Evolutionary conservation across 2,113 vertebrate species (phyloP), one percentile per base, ranked within the genome.

Genomic region (Brachyhypopomus occidentalis): DNA sequence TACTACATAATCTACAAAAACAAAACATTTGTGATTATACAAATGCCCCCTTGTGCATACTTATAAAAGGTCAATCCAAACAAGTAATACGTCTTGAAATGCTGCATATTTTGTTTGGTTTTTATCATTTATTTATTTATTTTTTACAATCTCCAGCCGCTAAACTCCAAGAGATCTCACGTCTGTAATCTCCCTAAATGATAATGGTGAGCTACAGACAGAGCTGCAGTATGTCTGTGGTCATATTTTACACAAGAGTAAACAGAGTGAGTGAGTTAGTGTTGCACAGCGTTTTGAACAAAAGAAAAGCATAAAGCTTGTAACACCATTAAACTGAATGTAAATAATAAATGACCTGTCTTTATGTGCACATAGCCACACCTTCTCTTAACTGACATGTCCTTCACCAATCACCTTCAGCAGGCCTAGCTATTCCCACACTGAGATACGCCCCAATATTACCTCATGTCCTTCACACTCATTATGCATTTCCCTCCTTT

Each of bases 401-500:
- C 19, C 55, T 71, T 77, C 56, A 78, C 70, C 62, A 67, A 69
- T 60, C 70, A 78, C 52, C 62, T 56, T 16, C 20, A 63, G 34
- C 19, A 41, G 48, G 45, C 45, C 8, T 11, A 52, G 45, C 45
- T 52, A 14, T 52, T 25, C 17, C 14, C 74, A 59, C 36, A 84
- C 67, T 62, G 17, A 69, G 25, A 6, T 56, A 38, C 19, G 0
- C 78, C 52, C 38, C 69, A 23, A 25, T 55, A 75, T 22, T 72
- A 81, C 73, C 22, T 27, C 16, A 72, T 67, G 67, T 56, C 74
- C 17, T 75, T 66, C 36, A 7, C 25, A 5, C 71, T 69, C 34
- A 48, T 72, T 64, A 62, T 72, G 73, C 82, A 83, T 84, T 84
- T 88, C 84, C 87, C 82, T 79, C 71, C 69, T 41, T 67, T 34